Evolutionary conservation across 2,888 invertebrate genomes (phyloP), one percentile per base, ranked within the genome.

Genomic region (Blastobasis adustella): DNA sequence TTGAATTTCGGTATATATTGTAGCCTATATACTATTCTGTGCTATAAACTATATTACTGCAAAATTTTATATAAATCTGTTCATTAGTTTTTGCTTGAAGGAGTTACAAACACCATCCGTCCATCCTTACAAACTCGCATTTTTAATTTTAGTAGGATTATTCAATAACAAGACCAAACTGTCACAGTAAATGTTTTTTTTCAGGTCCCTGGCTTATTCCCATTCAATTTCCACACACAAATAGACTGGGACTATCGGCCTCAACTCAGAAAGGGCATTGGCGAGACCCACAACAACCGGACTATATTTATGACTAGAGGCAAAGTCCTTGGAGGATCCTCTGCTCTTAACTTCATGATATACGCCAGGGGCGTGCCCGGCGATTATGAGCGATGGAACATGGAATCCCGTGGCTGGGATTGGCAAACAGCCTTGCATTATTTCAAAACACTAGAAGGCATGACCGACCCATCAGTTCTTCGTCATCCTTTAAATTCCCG

Each of bases 381-480:
- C 39, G 80, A 79, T 55, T 79, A 74, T 47, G 66, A 78, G 9
- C 59, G 66, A 2, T 79, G 79, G 79, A 61, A 53, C 8, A 44
- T 54, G 47, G 49, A 61, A 50, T 71, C 73, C 6, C 68, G 71
- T 5, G 80, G 79, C 0, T 79, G 79, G 79, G 65, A 64, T 37
- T 79, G 80, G 79, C 44, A 58, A 5, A 60, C 67, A 8, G 71
- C 66, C 4, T 62, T 76, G 0, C 53, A 63, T 36, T 79, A 79
- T 54, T 78, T 76, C 52, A 76, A 70, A 47, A 79, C 77, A 54
- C 57, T 69, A 8, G 79, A 79, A 67, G 66, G 66, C 39, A 79
- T 76, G 74, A 72, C 65, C 1, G 79, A 79, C 46, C 42, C 48
- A 36, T 54, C 58, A 0, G 52, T 79, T 4, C 63, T 74, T 5